Percentiles rank a stretch among this genome's conserved stretches.
Conservation (phyloP, 1,140 invertebrate genomes). For the Drosophila subobscura region DNA sequence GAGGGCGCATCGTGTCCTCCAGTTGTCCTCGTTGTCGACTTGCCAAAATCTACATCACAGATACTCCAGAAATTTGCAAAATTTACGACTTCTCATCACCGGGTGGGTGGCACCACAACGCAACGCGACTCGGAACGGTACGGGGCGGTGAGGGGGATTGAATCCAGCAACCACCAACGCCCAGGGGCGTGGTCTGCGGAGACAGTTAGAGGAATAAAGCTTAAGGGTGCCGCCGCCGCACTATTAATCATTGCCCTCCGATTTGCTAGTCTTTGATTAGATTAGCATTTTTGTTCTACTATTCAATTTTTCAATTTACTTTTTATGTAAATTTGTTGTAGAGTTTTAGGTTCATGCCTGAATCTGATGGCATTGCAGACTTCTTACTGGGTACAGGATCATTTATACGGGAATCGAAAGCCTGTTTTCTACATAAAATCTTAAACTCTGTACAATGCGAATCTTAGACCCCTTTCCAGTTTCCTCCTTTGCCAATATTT, state of each 20-base stretch:
- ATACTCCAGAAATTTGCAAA: constrained; percentile 30
- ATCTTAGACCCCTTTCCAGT: too few species aligned
- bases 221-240: not conserved
- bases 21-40: constrained; percentile 10
- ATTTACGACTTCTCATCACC: constrained; percentile 41
- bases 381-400: too few species aligned
- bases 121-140: not conserved
- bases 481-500: too few species aligned
- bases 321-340: too few species aligned
- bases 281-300: too few species aligned
- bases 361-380: too few species aligned
- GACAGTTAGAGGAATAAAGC: not conserved
- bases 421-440: too few species aligned
- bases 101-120: not conserved
- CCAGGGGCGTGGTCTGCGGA: not conserved
- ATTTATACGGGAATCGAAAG: too few species aligned
- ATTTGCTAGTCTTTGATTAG: not conserved
- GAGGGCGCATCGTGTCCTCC: constrained; percentile 16
- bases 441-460: too few species aligned
- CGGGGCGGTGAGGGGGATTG: not conserved
- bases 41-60: constrained; percentile 47
- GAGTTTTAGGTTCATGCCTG: too few species aligned
- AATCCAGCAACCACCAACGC: constrained; percentile 8
- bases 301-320: too few species aligned
- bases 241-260: constrained; percentile 4